These are phyloP conservation scores for Epistrophella euchroma DNA, from an alignment of 2,888 invertebrate genomes.

Conservation along the genomic window DNA sequence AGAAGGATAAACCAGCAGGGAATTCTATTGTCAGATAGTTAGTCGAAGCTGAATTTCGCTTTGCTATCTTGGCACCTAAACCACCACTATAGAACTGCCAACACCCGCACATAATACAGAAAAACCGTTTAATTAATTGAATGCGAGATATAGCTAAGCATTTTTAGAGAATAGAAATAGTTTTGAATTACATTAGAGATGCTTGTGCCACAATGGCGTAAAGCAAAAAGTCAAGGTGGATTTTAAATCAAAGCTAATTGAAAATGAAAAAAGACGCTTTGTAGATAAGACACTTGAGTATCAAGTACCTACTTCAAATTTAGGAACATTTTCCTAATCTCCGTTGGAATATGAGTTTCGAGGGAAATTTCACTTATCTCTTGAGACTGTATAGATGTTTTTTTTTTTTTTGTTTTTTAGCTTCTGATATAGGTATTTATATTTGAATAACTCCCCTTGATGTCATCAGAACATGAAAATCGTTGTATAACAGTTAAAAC, in stretches of 20 bases:
- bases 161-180: slow-evolving; percentile 55
- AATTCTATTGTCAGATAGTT: slow-evolving; percentile 60
- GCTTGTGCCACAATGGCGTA: neutral
- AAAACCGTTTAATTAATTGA: slow-evolving; percentile 72
- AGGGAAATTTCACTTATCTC: slow-evolving; percentile 5
- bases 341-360: slow-evolving; percentile 4
- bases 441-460: neutral
- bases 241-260: slow-evolving; percentile 54
- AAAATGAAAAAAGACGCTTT: slow-evolving; percentile 30
- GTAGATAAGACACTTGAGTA: neutral
- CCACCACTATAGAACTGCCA: slow-evolving; percentile 31
- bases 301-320: neutral
- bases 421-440: neutral
- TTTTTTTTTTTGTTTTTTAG: neutral
- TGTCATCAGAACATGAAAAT: neutral
- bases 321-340: slow-evolving; percentile 1
- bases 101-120: slow-evolving; percentile 52
- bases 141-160: slow-evolving; percentile 56
- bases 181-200: slow-evolving; percentile 11
- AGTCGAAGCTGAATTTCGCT: slow-evolving; percentile 42
- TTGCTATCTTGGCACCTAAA: slow-evolving; percentile 44
- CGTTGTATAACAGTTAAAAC: neutral
- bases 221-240: slow-evolving; percentile 1
- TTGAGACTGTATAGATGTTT: neutral
- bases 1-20: slow-evolving; percentile 34